Conservation (phyloP, 1,140 invertebrate genomes). For the Trichomalopsis sarcophagae region DNA sequence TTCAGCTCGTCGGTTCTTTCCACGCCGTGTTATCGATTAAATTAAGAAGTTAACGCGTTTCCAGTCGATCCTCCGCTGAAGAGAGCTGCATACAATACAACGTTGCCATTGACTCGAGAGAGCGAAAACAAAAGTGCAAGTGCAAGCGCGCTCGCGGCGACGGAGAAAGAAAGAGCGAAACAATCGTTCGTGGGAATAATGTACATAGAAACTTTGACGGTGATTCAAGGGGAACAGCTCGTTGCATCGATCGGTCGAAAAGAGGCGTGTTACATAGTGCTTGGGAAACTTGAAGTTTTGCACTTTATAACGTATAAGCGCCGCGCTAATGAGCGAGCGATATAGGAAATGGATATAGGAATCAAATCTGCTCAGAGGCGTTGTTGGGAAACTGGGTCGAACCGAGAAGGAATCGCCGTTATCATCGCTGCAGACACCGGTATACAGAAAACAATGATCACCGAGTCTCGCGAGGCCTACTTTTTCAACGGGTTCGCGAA, state of each 20-base stretch:
- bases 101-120: background rate
- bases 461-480: background rate
- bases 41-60: conserved; percentile 11
- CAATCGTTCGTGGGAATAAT: conserved; percentile 32
- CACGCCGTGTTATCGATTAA: too few species aligned
- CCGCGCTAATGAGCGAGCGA: background rate
- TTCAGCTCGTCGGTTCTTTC: background rate
- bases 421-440: too few species aligned
- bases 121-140: conserved; percentile 26
- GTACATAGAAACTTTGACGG: background rate
- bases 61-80: background rate
- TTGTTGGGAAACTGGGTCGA: background rate
- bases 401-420: background rate
- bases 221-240: background rate
- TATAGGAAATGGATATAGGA: too few species aligned
- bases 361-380: background rate
- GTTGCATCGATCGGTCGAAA: too few species aligned
- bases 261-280: too few species aligned
- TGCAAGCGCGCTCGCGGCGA: background rate
- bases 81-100: too few species aligned
- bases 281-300: background rate
- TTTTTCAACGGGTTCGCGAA: too few species aligned
- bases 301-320: too few species aligned
- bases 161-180: background rate
- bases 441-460: background rate